Evolutionary conservation across 2,113 vertebrate genomes (phyloP).

Genomic region (Tautogolabrus adspersus): DNA sequence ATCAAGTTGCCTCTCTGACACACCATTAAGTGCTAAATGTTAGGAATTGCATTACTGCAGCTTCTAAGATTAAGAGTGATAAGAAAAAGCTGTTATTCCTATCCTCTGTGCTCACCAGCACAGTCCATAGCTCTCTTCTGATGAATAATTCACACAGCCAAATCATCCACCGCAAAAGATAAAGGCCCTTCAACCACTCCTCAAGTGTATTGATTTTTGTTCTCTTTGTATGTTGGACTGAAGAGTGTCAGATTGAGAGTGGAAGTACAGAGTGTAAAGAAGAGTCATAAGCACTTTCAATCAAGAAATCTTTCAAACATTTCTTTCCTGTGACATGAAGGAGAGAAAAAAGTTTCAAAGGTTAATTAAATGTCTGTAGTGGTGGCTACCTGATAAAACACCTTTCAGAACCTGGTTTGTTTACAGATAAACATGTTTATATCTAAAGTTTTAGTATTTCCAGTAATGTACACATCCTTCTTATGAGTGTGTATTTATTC

Average conservation of each 20-base stretch:
- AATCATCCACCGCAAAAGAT: slow-evolving; percentile 90
- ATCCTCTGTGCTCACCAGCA: slow-evolving; percentile 84
- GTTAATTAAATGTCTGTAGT: slow-evolving; percentile 5
- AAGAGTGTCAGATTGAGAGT: slow-evolving; percentile 78
- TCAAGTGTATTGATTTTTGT: slow-evolving; percentile 90
- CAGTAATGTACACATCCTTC: background rate
- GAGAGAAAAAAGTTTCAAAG: slow-evolving; percentile 38
- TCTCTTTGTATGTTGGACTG: slow-evolving; percentile 76
- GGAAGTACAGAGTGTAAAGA: slow-evolving; percentile 70
- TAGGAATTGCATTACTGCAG: slow-evolving; percentile 88
- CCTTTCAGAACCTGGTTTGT: background rate
- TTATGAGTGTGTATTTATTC: background rate
- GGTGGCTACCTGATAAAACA: background rate
- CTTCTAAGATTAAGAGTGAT: slow-evolving; percentile 90
- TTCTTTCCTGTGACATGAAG: slow-evolving; percentile 51
- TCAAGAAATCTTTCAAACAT: background rate
- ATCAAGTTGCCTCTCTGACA: slow-evolving; percentile 85
- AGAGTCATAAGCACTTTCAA: slow-evolving; percentile 62
- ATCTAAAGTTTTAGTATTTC: background rate
- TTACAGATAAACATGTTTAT: background rate
- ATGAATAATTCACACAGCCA: slow-evolving; percentile 94
- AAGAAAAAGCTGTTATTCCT: slow-evolving; percentile 89
- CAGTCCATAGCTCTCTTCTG: slow-evolving; percentile 84
- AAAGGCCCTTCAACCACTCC: slow-evolving; percentile 87
- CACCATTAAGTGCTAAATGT: slow-evolving; percentile 90